phyloP scores from a whole-genome alignment of 1,140 invertebrate genomes.

The Mizuhopecten yessoensis region DNA sequence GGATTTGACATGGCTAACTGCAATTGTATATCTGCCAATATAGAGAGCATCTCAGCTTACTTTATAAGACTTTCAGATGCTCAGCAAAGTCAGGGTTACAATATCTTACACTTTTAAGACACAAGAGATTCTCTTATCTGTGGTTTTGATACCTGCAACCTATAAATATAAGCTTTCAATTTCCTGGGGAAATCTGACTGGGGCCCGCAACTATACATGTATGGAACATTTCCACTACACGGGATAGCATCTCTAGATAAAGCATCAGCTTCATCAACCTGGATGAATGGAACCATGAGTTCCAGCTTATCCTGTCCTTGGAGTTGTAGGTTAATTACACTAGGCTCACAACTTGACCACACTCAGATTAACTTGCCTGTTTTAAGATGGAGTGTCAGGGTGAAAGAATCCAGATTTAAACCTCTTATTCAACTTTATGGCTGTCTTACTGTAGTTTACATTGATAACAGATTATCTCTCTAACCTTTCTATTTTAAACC shows the following conservation, averaged over 20 bases:
- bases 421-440: background rate
- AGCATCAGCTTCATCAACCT: conserved; percentile 23
- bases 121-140: background rate
- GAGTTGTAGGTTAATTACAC: conserved; percentile 18
- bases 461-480: background rate
- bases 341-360: background rate
- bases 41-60: background rate
- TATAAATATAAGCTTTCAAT: conserved; percentile 32
- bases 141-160: background rate
- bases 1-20: background rate
- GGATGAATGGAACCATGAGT: background rate
- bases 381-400: conserved; percentile 27
- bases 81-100: background rate
- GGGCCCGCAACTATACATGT: background rate
- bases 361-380: background rate
- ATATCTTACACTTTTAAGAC: background rate
- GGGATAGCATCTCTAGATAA: background rate
- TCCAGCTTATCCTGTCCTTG: background rate
- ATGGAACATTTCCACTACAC: background rate
- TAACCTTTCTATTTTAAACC: background rate
- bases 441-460: background rate
- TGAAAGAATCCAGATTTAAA: conserved; percentile 26
- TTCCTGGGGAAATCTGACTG: background rate
- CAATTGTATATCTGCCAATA: background rate
- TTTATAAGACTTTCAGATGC: background rate